Base-by-base conservation (phyloP, 2,888 invertebrate species). In the Drosophila falleni region DNA sequence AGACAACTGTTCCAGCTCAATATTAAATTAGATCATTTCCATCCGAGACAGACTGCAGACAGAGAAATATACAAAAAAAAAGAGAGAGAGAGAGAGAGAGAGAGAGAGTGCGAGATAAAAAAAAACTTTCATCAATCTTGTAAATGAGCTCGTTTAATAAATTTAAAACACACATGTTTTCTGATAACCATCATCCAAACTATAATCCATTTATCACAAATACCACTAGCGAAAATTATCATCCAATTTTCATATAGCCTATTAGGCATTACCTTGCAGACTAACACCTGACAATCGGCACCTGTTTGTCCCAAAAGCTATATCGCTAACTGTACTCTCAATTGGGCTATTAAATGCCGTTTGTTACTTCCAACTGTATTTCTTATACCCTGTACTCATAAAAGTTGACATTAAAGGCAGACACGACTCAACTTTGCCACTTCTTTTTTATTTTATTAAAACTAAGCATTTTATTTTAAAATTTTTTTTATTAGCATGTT, bases 211-310 rank as follows among this genome's bases (percentile, higher is more conserved):
- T 41, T 9, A 46, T 15, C 13, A 60, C 4, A 11, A 33, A 37
- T 19, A 11, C 13, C 16, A 4, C 26, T 37, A 47, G 37, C 19
- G 11, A 26, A 26, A 44, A 19, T 54, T 23, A 23, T 23, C 54
- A 47, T 44, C 13, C 9, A 51, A n/a, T n/a, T 15, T 11, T 19
- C 11, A 58, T 23, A 59, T 51, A 64, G 41, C 42, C 58, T 16
- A 39, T 56, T 51, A 49, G 33, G 41, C 55, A 58, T 74, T 60
- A 76, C 56, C 51, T 59, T 73, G 56, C 31, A 35, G 41, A 39
- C 37, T 16, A 61, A 60, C 56, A 58, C 66, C 65, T 41, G 65
- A 1, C 54, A 39, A 15, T 15, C 33, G 37, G 15, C 47, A 68
- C 39, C 51, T 61, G 62, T 33, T 49, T n/a, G n/a, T n/a, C 8